These are phyloP conservation scores for Rhabdomys dilectus DNA, from an alignment of 2,113 vertebrate species.

Conservation along the genomic window DNA sequence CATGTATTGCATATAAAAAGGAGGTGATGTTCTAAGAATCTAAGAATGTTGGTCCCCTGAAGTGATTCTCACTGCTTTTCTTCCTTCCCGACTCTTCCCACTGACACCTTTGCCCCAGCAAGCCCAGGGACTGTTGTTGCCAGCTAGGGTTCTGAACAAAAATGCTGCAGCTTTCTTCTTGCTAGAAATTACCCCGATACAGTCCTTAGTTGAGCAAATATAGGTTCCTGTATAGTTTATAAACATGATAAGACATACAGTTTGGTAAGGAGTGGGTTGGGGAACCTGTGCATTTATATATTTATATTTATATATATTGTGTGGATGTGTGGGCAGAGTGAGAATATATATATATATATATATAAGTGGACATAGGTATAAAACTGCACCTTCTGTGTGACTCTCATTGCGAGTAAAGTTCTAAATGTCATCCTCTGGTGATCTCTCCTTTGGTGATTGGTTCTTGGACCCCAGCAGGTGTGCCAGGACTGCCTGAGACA, in stretches of 20 bases:
- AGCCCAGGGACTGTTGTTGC: conserved; percentile 70
- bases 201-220: conserved; percentile 93
- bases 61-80: conserved; percentile 70
- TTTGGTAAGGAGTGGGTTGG: conserved; percentile 79
- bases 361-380: conserved; percentile 85
- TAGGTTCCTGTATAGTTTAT: conserved; percentile 94
- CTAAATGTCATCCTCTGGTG: conserved; percentile 81
- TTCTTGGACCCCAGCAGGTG: conserved; percentile 85
- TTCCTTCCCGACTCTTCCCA: conserved; percentile 17
- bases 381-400: conserved; percentile 85
- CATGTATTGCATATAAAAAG: conserved; percentile 64
- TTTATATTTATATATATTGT: conserved; percentile 66
- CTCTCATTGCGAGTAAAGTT: conserved; percentile 76
- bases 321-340: conserved; percentile 26
- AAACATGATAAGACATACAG: conserved; percentile 90
- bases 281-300: conserved; percentile 84
- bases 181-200: conserved; percentile 86
- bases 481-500: conserved; percentile 88
- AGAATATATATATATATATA: conserved; percentile 69
- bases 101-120: conserved; percentile 39
- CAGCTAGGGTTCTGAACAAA: conserved; percentile 79
- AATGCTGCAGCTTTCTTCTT: conserved; percentile 79
- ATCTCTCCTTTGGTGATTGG: conserved; percentile 89
- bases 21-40: conserved; percentile 78
- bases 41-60: conserved; percentile 85